These are phyloP conservation scores for Trochalopteron elliotii DNA, from an alignment of 2,113 vertebrate species.

Conservation along the genomic window DNA sequence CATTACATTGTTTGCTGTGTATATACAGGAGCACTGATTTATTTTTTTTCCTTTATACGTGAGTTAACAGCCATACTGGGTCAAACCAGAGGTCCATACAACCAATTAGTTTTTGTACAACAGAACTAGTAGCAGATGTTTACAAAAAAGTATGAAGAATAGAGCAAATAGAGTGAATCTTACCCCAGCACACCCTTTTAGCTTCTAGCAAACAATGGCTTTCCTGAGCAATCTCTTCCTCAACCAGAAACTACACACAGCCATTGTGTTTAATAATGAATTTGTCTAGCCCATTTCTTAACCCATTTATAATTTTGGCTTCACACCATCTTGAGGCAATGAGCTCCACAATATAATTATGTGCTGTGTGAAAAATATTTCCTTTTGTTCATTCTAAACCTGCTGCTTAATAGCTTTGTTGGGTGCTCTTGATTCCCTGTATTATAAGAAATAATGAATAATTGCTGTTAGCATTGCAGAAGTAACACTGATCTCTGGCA, in stretches of 20 bases:
- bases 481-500: slow-evolving; percentile 1
- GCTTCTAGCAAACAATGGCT: neutral
- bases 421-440: neutral
- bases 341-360: neutral
- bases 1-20: neutral
- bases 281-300: slow-evolving; percentile 39
- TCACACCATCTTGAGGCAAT: slow-evolving; percentile 36
- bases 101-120: neutral
- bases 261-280: slow-evolving; percentile 36
- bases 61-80: neutral
- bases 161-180: neutral
- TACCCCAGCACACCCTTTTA: neutral
- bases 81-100: neutral
- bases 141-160: neutral
- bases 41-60: neutral
- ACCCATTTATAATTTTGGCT: slow-evolving; percentile 47
- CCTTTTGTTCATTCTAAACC: slow-evolving; percentile 39
- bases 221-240: slow-evolving; percentile 32
- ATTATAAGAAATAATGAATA: slow-evolving; percentile 6
- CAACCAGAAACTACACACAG: neutral
- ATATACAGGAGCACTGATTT: neutral
- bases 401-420: slow-evolving; percentile 31
- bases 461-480: neutral
- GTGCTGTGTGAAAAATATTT: slow-evolving; percentile 40
- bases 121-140: neutral